Base-by-base conservation (phyloP, 2,113 vertebrate species). In the Dasypus novemcinctus region DNA sequence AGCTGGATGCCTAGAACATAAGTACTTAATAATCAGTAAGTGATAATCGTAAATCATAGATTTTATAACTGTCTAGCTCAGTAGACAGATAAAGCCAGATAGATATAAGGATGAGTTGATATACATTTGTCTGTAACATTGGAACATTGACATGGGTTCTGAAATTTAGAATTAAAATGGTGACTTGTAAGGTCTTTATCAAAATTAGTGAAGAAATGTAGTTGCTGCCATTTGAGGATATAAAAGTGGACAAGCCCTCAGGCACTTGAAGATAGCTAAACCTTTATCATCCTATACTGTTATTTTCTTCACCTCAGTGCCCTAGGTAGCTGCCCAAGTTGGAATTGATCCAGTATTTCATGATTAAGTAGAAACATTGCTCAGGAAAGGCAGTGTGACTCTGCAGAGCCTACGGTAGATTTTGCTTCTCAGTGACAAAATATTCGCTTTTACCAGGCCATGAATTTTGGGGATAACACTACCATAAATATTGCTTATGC, bases 321-420 rank as follows among this genome's bases (percentile, higher is more conserved):
- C 23, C 57, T 68, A 25, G 43, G 27, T 88, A 90, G 36, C 87
- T 85, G n/a, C 25, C 29, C 33, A 79, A 25, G 14, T 63, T 83
- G 25, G 64, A 66, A 2, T 94, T 93, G 88, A 74, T 81, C 12
- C 23, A 63, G 20, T 78, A 72, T 94, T 92, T 96, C 41, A 93
- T 90, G 13, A 80, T 63, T 76, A 92, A 69, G 7, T 59, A 61
- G 54, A 92, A 94, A 71, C 93, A 57, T 63, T 90, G 72, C 63
- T 64, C n/a, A 64, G 69, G 36, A 76, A 83, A 81, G 21, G 86
- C 29, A 82, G 15, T 72, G 29, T 33, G 78, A 76, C 29, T 76
- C 31, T 64, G 36, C 20, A 18, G 14, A 90, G 25, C 79, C 23
- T 83, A 18, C 14, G n/a, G 75, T n/a, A 80, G 38, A 85, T 20